Evolutionary conservation across 2,888 invertebrate genomes (phyloP), one percentile per base, ranked within the genome.

Genomic region (Drosophila buzzatii): DNA sequence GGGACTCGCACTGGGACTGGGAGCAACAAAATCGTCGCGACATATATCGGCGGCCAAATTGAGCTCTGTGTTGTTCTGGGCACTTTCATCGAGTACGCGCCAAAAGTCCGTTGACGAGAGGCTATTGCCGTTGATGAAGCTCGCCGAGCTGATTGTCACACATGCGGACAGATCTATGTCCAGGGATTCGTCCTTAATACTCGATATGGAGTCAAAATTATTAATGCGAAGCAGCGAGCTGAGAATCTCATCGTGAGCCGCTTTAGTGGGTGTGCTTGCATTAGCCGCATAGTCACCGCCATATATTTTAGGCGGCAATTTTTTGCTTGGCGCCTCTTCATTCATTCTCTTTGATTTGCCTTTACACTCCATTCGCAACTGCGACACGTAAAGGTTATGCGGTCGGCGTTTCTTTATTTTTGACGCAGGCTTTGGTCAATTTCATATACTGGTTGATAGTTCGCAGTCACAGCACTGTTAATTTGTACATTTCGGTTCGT

Each of bases 141-240:
- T 92, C 1, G 91, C 82, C 1, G 92, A 90, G 57, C 89, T 91
- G 53, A 93, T 93, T 3, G 93, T 92, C 31, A 93, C 93, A 67
- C 93, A 93, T 33, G 93, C 93, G 47, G 93, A 93, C 60, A 91
- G 74, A 89, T 93, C 91, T 66, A 93, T 93, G 76, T 93, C 93
- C 70, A 93, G 76, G 51, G 93, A 93, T 69, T 93, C 93, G 63
- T 93, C 93, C 73, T 93, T 93, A 23, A 93, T 92, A 75, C 92
- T 92, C 52, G 92, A 92, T 77, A 92, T 92, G 10, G 93, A 93
- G 76, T 93, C 93, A 49, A 92, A 92, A 58, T 92, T 92, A 57
- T 93, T 92, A 67, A 92, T 91, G 56, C 92, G 91, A 63, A 93
- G 70, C 59, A 93, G 79, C 6, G 93, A 86, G 61, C 91, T 91